Base-by-base conservation (phyloP, 2,113 vertebrate species). In the Oophaga pumilio region DNA sequence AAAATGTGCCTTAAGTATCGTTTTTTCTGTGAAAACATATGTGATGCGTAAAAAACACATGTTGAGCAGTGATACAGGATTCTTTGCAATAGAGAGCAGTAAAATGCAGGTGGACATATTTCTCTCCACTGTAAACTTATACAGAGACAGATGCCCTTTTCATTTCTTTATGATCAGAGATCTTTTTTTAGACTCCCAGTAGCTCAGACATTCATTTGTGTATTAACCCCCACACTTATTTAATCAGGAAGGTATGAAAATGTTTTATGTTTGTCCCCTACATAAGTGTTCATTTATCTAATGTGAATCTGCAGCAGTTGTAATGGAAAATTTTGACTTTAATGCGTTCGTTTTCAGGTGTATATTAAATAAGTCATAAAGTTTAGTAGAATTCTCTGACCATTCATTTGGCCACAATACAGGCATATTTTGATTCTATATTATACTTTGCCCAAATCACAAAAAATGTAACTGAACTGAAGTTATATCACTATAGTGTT, bases 181-280 rank as follows among this genome's bases (percentile, higher is more conserved):
- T 60, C 26, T 60, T 60, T 80, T 60, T 80, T 26, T 6, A 60
- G 26, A 20, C 17, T 18, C 77, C 24, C 15, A 60, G 77, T 80
- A 80, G 77, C 56, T 80, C 15, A 33, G 56, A 60, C 56, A 20
- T 80, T 24, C 77, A 80, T 43, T 20, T 80, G 77, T 80, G 60
- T 24, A 80, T 60, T 59, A 57, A 80, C 24, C 17, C 53, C 26
- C 4, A 59, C 14, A 80, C 15, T 28, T 60, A 33, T 14, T 17
- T 50, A 33, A 62, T 18, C 60, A 62, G 13, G 2, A 62, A 62
- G 18, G 18, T 6, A 62, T 62, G 20, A 22, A 68, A 9, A 49
- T 2, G 49, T 20, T 76, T 18, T 49, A 76, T 20, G 73, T 76
- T 49, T 43, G 43, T 33, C 28, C 43, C 8, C 53, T 56, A 56